Evolutionary conservation across 2,888 invertebrate genomes (phyloP).

Genomic region (Drosophila rellima): DNA sequence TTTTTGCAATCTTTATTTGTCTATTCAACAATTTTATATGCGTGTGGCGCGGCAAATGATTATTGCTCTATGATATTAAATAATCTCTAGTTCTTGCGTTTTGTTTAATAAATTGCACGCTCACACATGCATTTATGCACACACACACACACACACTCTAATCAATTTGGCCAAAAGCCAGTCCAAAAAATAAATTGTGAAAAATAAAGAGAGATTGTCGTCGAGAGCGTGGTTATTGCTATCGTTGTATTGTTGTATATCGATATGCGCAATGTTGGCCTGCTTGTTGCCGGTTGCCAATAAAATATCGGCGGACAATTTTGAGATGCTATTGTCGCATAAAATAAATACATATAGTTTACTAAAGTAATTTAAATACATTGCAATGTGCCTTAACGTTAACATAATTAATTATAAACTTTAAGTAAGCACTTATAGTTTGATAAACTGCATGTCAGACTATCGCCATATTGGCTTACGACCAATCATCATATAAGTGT

Average conservation of each 20-base stretch:
- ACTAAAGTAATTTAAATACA: background rate
- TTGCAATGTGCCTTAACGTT: background rate
- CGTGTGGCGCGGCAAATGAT: constrained; percentile 21
- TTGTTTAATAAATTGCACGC: constrained; percentile 61
- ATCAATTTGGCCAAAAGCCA: constrained; percentile 67
- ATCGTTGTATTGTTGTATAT: constrained; percentile 26
- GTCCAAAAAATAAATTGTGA: constrained; percentile 65
- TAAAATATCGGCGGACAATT: constrained; percentile 23
- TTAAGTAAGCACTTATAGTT: background rate
- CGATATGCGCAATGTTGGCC: constrained; percentile 37
- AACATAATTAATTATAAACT: background rate
- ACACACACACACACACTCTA: constrained; percentile 31
- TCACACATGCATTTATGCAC: constrained; percentile 29
- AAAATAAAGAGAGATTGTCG: constrained; percentile 54
- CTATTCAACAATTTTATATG: constrained; percentile 14
- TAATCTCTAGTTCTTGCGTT: constrained; percentile 54
- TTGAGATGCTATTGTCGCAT: background rate
- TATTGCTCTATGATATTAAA: constrained; percentile 58
- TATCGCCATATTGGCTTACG: constrained; percentile 18
- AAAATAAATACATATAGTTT: background rate
- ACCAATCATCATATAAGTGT: constrained; percentile 22
- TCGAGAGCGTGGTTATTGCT: constrained; percentile 50
- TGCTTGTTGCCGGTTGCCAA: constrained; percentile 30
- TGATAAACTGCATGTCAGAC: background rate
- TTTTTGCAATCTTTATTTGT: constrained; percentile 11